phyloP scores from a whole-genome alignment of 2,888 invertebrate species.

The Agonopterix arenella region DNA sequence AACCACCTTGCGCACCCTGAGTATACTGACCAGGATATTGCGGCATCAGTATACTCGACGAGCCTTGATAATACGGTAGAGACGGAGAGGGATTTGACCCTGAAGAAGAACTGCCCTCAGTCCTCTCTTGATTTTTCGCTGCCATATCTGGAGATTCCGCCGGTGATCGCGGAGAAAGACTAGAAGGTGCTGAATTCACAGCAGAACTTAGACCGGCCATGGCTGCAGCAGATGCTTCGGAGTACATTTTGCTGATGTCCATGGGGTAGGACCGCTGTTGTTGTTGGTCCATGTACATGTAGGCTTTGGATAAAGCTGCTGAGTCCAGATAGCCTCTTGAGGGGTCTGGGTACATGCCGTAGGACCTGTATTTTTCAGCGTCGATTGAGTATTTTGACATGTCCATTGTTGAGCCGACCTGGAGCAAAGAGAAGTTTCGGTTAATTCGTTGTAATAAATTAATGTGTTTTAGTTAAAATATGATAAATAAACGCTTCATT shows the following conservation, averaged over 20 bases:
- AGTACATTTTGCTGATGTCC: conserved; percentile 82
- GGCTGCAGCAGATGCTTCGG: conserved; percentile 78
- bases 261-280: conserved; percentile 75
- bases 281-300: conserved; percentile 85
- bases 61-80: conserved; percentile 75
- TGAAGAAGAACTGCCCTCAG: conserved; percentile 77
- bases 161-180: conserved; percentile 61
- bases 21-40: conserved; percentile 80
- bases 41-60: conserved; percentile 79
- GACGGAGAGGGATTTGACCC: conserved; percentile 81
- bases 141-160: conserved; percentile 77
- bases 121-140: conserved; percentile 64
- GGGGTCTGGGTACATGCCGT: conserved; percentile 86
- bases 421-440: conserved; percentile 42
- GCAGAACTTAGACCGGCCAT: conserved; percentile 72
- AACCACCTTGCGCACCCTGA: conserved; percentile 74
- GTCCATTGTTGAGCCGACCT: conserved; percentile 87
- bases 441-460: background rate
- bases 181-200: conserved; percentile 62
- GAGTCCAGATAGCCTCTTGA: conserved; percentile 84
- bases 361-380: conserved; percentile 85
- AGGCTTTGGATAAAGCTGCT: conserved; percentile 84
- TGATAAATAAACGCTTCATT: too few species aligned
- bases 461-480: too few species aligned
- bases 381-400: conserved; percentile 87